Base-by-base conservation (phyloP, 2,888 invertebrate species). In the Portevinia maculata region DNA sequence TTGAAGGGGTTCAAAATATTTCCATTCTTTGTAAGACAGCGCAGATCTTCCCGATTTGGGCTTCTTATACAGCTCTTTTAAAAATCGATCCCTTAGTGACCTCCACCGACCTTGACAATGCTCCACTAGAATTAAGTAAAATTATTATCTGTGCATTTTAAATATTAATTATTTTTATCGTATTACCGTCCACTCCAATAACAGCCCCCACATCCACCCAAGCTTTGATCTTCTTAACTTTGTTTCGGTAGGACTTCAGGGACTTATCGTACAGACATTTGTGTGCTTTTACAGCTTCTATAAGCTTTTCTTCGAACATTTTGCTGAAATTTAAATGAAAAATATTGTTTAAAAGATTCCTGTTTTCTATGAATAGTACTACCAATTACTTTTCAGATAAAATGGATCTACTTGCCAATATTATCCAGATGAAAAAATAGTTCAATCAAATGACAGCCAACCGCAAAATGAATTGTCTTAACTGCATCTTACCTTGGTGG, bases 101-200 rank as follows among this genome's bases (percentile, higher is more conserved):
- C 34, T 53, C 53, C 53, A 53, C 5, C 53, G 53, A 11, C 11
- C 19, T 11, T 53, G 53, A 19, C 53, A 53, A 17, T 53, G 53
- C n/a, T 19, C 30, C 52, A 52, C 52, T 52, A 30, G 8, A 52
- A 52, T 52, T 17, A 52, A 52, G 3, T 32, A 17, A 6, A 32
- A 32, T 8, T 9, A 32, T 52, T 32, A 52, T 32, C 13, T 50
- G 21, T 46, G 11, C 11, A 32, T 32, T 9, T 32, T 2, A 9
- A 32, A 6, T 32, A 8, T 32, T 32, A 24, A 24, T 24, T 24
- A 3, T 32, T 2, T 32, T 32, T 8, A 32, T 8, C 9, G 2
- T 32, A 9, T 4, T 28, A 28, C 32, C 32, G 9, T 32, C 32
- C 7, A 17, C 17, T 17, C 44, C 17, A 44, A 44, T 7, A 44